A percentile compares a stretch with the other conserved stretches of the same genome.
phyloP scores from a whole-genome alignment of 92 coral and sea anemone species.

The Bergia puertoricense region DNA sequence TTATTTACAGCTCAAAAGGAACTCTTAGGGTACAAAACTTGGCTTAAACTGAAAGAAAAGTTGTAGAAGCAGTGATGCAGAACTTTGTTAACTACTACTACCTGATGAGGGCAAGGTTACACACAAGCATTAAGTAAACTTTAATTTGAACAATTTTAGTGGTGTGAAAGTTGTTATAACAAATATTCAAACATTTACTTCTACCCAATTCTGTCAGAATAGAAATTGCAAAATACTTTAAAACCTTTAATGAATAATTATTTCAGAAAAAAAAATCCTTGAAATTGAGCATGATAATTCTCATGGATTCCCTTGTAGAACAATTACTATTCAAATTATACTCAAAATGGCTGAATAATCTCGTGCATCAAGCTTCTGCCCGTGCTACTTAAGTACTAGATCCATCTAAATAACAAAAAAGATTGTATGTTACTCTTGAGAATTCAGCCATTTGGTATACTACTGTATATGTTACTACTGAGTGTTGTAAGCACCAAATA shows the following conservation, averaged over 20 bases:
- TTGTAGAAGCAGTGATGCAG: not conserved
- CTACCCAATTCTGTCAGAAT: not conserved
- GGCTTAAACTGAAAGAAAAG: not conserved
- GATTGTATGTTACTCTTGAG: not conserved
- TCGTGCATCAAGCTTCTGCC: not conserved
- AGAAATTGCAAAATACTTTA: conserved; percentile 7
- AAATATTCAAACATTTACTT: not conserved
- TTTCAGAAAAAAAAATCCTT: not conserved
- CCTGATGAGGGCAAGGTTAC: not conserved
- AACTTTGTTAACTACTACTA: not conserved
- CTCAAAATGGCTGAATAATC: not conserved
- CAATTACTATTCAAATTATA: not conserved
- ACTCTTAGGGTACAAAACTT: conserved; percentile 34
- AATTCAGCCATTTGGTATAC: conserved; percentile 8
- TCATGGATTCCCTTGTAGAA: not conserved
- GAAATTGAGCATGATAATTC: not conserved
- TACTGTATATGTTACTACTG: not conserved
- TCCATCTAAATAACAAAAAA: not conserved
- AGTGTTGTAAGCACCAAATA: not conserved
- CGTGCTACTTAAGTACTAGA: not conserved
- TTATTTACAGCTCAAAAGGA: conserved; percentile 45
- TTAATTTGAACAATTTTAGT: not conserved
- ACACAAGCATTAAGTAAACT: not conserved
- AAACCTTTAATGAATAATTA: not conserved
- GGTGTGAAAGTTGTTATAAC: not conserved